Evolutionary conservation across 2,888 invertebrate species (phyloP), one percentile per base, ranked within the genome.

Genomic region (Lagria hirta): DNA sequence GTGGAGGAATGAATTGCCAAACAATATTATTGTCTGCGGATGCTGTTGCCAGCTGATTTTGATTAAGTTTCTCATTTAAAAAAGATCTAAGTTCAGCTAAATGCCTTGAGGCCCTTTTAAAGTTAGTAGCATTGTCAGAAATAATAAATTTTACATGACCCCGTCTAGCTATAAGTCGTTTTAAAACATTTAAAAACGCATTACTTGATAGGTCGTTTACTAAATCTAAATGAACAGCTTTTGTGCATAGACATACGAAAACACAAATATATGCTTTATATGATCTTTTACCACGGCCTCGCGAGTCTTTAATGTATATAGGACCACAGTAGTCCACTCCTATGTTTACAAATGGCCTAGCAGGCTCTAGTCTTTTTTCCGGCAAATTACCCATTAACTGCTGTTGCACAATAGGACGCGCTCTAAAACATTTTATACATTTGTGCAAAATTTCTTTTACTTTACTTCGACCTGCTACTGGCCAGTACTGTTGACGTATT

Each of bases 61-160:
- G 22, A 22, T 32, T 13, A n/a, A n/a, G n/a, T n/a, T n/a, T n/a
- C n/a, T n/a, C n/a, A n/a, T n/a, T n/a, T n/a, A n/a, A n/a, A n/a
- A n/a, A n/a, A n/a, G n/a, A n/a, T n/a, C n/a, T n/a, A n/a, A n/a
- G n/a, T n/a, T n/a, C n/a, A n/a, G n/a, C n/a, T 4, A 51, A 15
- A n/a, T 48, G 33, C 7, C 33, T 36, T 3, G 45, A 32, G 1
- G 60, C 55, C 3, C 61, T 61, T 0, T 50, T 32, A 22, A 62
- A 62, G 14, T 53, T 61, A 1, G 49, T 55, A 1, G 54, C 63
- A 32, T 60, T 57, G 28, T 64, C 64, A 8, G 52, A 55, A 34
- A 28, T 6, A 21, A 26, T 4, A 48, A 12, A 6, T 26, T 26
- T 14, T 26, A 14, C 44, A 4, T 36, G 33, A 2, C 62, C 59